These are phyloP conservation scores for Pterocles gutturalis DNA, from an alignment of 2,113 vertebrate genomes.

Conservation along the genomic window DNA sequence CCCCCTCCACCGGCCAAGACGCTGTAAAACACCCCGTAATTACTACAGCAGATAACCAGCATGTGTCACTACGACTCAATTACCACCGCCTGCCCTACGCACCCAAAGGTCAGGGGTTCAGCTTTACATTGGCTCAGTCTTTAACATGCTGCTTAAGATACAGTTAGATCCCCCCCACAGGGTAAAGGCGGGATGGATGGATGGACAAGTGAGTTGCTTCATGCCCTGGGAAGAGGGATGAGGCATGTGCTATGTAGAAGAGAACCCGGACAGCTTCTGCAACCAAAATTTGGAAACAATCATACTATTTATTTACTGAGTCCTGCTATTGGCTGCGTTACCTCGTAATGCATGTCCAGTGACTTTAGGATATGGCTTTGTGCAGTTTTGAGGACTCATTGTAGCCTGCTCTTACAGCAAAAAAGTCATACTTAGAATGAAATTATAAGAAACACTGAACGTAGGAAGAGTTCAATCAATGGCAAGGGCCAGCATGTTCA, in stretches of 20 bases:
- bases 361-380: rapidly evolving
- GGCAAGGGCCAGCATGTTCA: neutral
- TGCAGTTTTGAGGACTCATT: rapidly evolving
- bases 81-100: rapidly evolving
- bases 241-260: neutral
- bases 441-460: neutral
- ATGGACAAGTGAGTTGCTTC: neutral
- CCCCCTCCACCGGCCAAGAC: rapidly evolving
- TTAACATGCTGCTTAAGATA: neutral
- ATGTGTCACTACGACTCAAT: neutral
- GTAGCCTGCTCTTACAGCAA: neutral
- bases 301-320: neutral
- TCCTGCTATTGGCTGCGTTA: neutral
- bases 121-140: neutral
- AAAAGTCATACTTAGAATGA: neutral
- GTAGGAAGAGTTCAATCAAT: neutral
- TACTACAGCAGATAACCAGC: neutral
- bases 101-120: neutral
- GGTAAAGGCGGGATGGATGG: neutral
- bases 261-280: neutral
- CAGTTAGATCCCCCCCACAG: rapidly evolving
- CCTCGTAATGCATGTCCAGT: rapidly evolving
- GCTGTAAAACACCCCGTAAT: neutral
- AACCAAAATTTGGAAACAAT: neutral
- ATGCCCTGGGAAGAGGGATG: rapidly evolving